A percentile compares a stretch with the other conserved stretches of the same genome.
phyloP scores from a whole-genome alignment of 2,113 vertebrate genomes.

The Tringa solitaria region DNA sequence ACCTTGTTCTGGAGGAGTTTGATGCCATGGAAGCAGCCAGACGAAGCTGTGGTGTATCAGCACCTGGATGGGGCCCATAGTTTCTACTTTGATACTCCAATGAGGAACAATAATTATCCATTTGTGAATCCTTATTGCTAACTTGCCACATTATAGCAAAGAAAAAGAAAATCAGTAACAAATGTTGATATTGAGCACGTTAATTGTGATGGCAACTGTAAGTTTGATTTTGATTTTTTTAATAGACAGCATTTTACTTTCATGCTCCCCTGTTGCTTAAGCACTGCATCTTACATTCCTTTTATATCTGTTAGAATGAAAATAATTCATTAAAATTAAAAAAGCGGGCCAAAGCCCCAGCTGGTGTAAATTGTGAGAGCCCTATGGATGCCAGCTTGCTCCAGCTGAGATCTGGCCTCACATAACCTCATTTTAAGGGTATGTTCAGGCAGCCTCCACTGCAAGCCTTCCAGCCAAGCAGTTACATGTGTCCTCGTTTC shows the following conservation, averaged over 20 bases:
- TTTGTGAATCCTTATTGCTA: neutral
- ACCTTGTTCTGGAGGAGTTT: neutral
- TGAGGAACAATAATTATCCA: neutral
- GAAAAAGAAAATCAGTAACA: neutral
- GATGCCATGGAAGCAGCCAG: neutral
- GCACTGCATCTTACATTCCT: neutral
- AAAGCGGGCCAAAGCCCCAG: slow-evolving; percentile 41
- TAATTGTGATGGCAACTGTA: neutral
- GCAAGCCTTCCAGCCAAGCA: slow-evolving; percentile 19
- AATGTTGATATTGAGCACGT: neutral
- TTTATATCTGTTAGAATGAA: neutral
- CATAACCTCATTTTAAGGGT: slow-evolving; percentile 6
- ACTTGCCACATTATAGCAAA: neutral
- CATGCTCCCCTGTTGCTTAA: neutral
- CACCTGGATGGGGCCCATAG: neutral
- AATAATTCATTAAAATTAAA: slow-evolving; percentile 64
- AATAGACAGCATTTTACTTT: neutral
- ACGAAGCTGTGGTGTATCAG: neutral
- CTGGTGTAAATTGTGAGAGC: slow-evolving; percentile 51
- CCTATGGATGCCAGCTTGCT: slow-evolving; percentile 34
- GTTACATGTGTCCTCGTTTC: neutral
- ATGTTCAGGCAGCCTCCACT: neutral
- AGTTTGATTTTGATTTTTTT: slow-evolving; percentile 2
- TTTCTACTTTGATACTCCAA: neutral
- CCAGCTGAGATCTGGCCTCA: slow-evolving; percentile 58